Base-by-base conservation (phyloP, 1,140 invertebrate species). In the Psix sp. region DNA sequence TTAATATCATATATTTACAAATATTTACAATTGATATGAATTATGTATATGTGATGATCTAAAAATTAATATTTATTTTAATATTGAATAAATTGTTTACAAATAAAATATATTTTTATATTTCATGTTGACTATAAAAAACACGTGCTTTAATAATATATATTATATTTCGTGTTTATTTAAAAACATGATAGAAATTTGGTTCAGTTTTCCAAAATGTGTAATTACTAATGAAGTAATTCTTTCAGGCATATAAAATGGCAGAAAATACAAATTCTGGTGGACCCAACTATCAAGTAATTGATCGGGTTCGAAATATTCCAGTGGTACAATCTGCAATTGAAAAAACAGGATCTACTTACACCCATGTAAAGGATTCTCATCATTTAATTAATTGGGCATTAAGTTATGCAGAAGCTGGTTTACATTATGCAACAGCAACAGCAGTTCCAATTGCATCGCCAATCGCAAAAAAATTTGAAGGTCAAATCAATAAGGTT, bases 251-350 rank as follows among this genome's bases (percentile, higher is more conserved):
- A 11, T n/a, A 40, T 43, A 78, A 16, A 43, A 84, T 84, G 80
- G 48, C 77, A n/a, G 76, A 81, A 1, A 46, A 43, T 66, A 20
- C 43, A 43, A 29, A 21, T 5, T 43, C 49, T 57, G 9, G 65
- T 38, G 42, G 13, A 2, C 88, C 89, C 5, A 88, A 89, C 60
- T 60, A 91, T 42, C 89, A 91, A 67, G 90, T 90, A 0, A 51
- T 91, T 5, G 88, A 91, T 70, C 86, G 89, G 3, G 87, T 91
- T n/a, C 88, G 86, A 36, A 89, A 88, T 57, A 86, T 91, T 56
- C 90, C 90, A 0, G 83, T 91, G 3, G 86, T 91, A 9, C 88
- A 90, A 67, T 88, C 88, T 13, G 90, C 90, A 0, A 89, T 88
- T 67, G 89, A 89, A 74, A 90, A 89, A 68, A 89, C 90, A 1